Evolutionary conservation across 2,113 vertebrate genomes (phyloP).

Genomic region (Hyla sarda): DNA sequence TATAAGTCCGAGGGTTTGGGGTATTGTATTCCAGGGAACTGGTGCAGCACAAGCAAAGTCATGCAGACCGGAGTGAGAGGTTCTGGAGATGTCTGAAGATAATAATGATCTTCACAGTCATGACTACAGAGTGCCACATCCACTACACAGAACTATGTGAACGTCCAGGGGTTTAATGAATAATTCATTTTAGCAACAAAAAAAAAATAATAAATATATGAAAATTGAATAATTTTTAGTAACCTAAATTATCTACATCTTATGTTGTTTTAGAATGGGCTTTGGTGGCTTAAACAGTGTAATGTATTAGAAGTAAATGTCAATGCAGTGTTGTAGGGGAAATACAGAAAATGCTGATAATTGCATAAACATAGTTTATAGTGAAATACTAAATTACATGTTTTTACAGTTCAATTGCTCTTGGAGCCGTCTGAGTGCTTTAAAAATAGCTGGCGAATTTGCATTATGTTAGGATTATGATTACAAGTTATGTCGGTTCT

Average conservation of each 20-base stretch:
- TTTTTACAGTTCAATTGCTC: neutral
- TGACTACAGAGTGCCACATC: neutral
- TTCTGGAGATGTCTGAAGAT: too few relatives aligned
- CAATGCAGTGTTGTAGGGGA: neutral
- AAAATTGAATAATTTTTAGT: neutral
- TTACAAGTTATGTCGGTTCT: neutral
- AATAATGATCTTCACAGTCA: neutral
- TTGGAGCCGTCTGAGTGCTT: neutral
- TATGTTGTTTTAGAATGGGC: neutral
- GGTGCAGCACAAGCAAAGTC: too few relatives aligned
- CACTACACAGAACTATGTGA: neutral
- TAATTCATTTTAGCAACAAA: too few relatives aligned
- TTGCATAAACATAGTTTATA: slow-evolving; percentile 8
- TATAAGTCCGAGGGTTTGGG: too few relatives aligned
- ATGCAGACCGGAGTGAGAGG: too few relatives aligned
- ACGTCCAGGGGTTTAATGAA: neutral
- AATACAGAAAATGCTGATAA: neutral
- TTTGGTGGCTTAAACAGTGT: neutral
- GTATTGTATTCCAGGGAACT: too few relatives aligned
- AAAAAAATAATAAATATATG: too few relatives aligned
- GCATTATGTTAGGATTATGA: neutral
- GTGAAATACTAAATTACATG: slow-evolving; percentile 19
- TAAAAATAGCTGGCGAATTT: slow-evolving; percentile 26
- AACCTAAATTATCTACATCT: neutral
- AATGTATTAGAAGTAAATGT: neutral